Base-by-base conservation (phyloP, 2,797 vertebrate genomes). In the Sylvia borin region DNA sequence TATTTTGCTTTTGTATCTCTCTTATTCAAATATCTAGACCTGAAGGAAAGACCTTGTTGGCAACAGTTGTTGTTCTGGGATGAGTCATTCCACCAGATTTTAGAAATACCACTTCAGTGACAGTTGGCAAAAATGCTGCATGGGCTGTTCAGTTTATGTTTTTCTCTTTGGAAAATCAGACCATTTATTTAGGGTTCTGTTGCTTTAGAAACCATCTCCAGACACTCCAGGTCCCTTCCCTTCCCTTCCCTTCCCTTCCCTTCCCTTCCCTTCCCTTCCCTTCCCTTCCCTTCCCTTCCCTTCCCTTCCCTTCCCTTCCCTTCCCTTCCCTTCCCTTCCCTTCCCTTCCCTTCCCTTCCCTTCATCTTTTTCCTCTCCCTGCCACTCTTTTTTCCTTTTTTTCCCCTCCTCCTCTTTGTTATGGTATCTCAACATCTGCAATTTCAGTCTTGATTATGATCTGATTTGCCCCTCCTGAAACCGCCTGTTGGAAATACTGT, bases 21-120 rank as follows among this genome's bases (percentile, higher is more conserved):
- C 48, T 74, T 53, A 45, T 90, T 95, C 66, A 84, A 79, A 67
- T 91, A 92, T 61, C 55, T 91, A 85, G 89, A 92, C 91, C 87
- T 96, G 92, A n/a, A 93, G 93, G 81, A 97, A 96, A 85, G 92
- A 97, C 96, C 96, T 95, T 92, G 72, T 68, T 96, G 95, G 89
- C 92, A 93, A 68, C 81, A 93, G 78, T 82, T 89, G 82, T 93
- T 97, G 89, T 94, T 96, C 93, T 85, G 72, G n/a, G 61, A 94
- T 95, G 94, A 97, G 84, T 96, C 92, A 96, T 87, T 93, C 88
- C 68, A 85, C 86, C 93, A 94, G 84, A 96, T 95, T 96, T 96
- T 88, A 96, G 95, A 95, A 94, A 95, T 93, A 92, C 89, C 92
- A 95, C 91, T 91, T 88, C 78, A 92, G 93, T 96, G 89, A 95